Conservation (phyloP, 2,888 invertebrate species). For the Serripes groenlandicus region DNA sequence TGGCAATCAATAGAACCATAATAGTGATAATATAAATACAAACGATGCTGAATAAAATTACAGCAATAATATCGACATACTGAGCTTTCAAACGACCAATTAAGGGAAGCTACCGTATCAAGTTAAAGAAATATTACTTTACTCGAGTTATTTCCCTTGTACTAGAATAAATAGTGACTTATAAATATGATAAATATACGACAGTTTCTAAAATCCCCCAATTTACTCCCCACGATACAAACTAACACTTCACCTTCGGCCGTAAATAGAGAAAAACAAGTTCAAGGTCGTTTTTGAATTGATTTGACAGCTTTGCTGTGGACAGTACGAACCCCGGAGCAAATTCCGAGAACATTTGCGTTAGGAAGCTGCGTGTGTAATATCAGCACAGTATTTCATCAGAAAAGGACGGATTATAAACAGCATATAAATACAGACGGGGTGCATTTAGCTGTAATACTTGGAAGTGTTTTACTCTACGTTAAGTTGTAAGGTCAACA, state of each 20-base stretch:
- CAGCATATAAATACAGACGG: too few species aligned
- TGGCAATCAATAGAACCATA: too few species aligned
- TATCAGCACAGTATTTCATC: constrained; percentile 8
- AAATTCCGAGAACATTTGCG: constrained; percentile 13
- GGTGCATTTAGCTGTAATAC: too few species aligned
- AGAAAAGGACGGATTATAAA: too few species aligned
- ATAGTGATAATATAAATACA: too few species aligned
- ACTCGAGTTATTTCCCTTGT: constrained; percentile 7
- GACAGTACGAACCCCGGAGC: background rate
- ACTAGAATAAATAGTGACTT: background rate
- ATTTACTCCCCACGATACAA: background rate
- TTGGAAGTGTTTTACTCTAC: too few species aligned
- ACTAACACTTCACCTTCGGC: background rate
- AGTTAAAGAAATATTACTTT: too few species aligned
- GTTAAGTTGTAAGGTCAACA: too few species aligned
- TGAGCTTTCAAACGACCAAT: too few species aligned
- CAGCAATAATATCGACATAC: too few species aligned
- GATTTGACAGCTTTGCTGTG: background rate
- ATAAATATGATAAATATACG: background rate
- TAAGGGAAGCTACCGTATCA: too few species aligned
- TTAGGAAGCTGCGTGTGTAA: background rate
- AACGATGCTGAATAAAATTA: too few species aligned
- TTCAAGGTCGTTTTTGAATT: constrained; percentile 9
- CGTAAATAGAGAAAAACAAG: background rate
- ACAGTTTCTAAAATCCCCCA: background rate